Evolutionary conservation across 1,140 invertebrate species (phyloP).

Genomic region (Bombus confusus): DNA sequence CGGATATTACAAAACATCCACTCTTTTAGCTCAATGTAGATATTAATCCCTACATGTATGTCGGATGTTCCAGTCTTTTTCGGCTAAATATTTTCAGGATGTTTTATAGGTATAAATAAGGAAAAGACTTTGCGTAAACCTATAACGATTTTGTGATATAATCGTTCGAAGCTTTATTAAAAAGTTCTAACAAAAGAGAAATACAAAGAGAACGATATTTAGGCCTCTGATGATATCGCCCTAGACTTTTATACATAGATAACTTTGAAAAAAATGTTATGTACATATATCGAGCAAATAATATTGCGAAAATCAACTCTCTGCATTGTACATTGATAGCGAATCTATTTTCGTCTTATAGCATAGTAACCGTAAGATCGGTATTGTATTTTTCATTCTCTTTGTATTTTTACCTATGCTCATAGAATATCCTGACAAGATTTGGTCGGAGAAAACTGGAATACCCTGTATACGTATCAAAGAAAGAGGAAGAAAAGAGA

Average conservation of each 20-base stretch:
- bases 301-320: background rate
- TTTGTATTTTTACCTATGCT: background rate
- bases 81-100: background rate
- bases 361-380: background rate
- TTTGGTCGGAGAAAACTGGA: background rate
- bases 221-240: background rate
- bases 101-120: background rate
- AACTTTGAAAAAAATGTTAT: too few species aligned
- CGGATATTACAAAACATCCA: slow-evolving; percentile 21
- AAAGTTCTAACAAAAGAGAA: background rate
- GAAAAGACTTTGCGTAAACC: background rate
- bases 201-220: background rate
- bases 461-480: background rate
- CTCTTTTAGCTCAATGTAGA: background rate
- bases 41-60: background rate
- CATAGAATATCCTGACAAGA: background rate
- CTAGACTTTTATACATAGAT: background rate
- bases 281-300: too few species aligned
- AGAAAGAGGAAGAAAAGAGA: background rate
- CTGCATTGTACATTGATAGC: background rate
- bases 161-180: background rate
- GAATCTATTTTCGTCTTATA: background rate
- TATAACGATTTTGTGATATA: too few species aligned
- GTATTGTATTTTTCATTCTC: too few species aligned
- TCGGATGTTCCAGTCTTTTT: background rate